Evolutionary conservation across 2,113 vertebrate genomes (phyloP).

Genomic region (Anser brachyrhynchus): DNA sequence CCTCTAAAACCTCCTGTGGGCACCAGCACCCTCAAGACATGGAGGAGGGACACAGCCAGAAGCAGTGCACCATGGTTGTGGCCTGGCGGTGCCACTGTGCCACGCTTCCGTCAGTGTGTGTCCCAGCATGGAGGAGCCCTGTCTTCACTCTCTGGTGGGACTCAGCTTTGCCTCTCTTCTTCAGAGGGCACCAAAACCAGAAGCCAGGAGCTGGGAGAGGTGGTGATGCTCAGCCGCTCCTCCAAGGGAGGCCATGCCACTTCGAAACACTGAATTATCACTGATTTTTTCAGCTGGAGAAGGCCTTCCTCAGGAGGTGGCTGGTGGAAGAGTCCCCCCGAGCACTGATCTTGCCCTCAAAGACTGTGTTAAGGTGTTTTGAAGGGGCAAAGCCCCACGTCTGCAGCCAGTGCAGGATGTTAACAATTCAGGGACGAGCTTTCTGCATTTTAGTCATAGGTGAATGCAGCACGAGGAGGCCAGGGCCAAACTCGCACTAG

Average conservation of each 20-base stretch:
- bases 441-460: not conserved
- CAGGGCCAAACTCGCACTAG: not conserved
- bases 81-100: not conserved
- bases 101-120: fast-evolving
- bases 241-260: not conserved
- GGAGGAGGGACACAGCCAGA: not conserved
- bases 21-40: not conserved
- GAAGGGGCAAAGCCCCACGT: not conserved
- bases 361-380: not conserved
- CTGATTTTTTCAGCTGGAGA: not conserved
- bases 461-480: not conserved
- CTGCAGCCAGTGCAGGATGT: not conserved
- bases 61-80: fast-evolving
- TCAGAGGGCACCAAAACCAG: not conserved
- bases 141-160: not conserved
- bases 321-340: not conserved
- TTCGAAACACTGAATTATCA: not conserved
- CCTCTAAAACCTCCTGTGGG: not conserved
- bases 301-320: not conserved
- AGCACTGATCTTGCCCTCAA: not conserved
- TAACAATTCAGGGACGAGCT: not conserved
- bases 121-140: not conserved
- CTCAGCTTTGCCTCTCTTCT: not conserved
- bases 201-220: not conserved
- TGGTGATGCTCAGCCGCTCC: fast-evolving